phyloP scores from a whole-genome alignment of 37 sponge, comb jelly and placozoan species.

The Beroe forskalii region DNA sequence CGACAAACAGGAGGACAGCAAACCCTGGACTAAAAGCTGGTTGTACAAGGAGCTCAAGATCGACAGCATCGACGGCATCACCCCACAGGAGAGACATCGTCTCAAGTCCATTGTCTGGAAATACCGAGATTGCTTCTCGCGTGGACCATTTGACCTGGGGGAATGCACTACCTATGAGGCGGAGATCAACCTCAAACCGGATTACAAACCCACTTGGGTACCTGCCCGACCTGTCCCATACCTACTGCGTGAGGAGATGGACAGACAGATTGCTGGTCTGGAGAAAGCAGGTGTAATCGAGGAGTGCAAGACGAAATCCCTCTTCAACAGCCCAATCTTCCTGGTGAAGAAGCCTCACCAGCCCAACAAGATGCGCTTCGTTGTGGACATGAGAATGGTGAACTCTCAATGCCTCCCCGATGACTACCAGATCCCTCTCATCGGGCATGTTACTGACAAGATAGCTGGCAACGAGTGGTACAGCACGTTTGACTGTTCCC shows the following conservation, averaged over 20 bases:
- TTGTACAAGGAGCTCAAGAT: background rate
- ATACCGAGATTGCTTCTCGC: background rate
- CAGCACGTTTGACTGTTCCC: background rate
- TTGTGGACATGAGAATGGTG: constrained; percentile 34
- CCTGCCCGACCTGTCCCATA: background rate
- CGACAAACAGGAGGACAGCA: background rate
- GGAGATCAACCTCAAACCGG: background rate
- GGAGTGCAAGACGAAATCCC: background rate
- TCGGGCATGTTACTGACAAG: background rate
- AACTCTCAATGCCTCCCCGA: background rate
- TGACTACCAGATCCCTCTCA: background rate
- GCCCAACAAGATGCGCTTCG: background rate
- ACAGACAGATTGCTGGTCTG: background rate
- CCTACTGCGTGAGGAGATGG: background rate
- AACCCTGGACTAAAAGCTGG: background rate
- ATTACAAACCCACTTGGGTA: background rate
- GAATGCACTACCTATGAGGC: background rate
- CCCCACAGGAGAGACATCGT: background rate
- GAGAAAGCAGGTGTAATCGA: background rate
- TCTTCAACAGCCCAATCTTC: background rate
- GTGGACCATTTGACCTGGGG: background rate
- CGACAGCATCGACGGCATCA: background rate
- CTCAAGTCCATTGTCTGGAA: background rate
- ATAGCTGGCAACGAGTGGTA: background rate
- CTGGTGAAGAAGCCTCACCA: constrained; percentile 3